These are phyloP conservation scores for Triops longicaudatus DNA, from an alignment of 1,140 invertebrate species.

Conservation along the genomic window DNA sequence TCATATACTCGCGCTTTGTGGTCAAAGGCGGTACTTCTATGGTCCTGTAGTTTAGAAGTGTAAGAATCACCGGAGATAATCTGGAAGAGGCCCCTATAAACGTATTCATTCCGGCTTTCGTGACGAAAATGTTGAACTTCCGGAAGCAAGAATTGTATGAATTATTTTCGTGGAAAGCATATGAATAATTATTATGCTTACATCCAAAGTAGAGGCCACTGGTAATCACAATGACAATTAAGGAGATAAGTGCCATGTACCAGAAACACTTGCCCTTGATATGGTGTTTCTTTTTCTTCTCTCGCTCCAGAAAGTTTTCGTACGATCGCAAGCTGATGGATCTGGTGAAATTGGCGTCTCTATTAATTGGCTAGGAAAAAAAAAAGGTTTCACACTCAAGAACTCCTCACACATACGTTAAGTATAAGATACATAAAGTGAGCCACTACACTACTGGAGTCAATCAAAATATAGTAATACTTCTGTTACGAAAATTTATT, in stretches of 20 bases:
- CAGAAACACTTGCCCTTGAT: neutral
- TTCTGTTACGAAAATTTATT: too few species aligned
- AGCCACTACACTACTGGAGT: too few species aligned
- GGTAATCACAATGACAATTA: neutral
- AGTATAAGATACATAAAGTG: too few species aligned
- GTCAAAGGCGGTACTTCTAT: slow-evolving; percentile 47
- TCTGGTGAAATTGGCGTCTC: neutral
- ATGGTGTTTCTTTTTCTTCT: neutral
- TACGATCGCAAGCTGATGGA: neutral
- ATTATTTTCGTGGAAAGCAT: neutral
- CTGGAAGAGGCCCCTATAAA: slow-evolving; percentile 67
- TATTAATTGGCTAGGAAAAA: neutral
- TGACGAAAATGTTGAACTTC: slow-evolving; percentile 11
- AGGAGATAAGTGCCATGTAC: neutral
- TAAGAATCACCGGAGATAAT: slow-evolving; percentile 53
- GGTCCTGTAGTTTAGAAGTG: slow-evolving; percentile 52
- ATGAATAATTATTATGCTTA: neutral
- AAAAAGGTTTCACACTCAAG: neutral
- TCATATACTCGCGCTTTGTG: slow-evolving; percentile 59
- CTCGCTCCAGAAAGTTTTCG: neutral
- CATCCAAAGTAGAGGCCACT: neutral
- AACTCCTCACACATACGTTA: too few species aligned
- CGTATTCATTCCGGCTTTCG: slow-evolving; percentile 53
- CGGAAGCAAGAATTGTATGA: neutral
- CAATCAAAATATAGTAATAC: too few species aligned